Evolutionary conservation across 2,888 invertebrate genomes (phyloP).

Genomic region (Cheilosia vernalis): DNA sequence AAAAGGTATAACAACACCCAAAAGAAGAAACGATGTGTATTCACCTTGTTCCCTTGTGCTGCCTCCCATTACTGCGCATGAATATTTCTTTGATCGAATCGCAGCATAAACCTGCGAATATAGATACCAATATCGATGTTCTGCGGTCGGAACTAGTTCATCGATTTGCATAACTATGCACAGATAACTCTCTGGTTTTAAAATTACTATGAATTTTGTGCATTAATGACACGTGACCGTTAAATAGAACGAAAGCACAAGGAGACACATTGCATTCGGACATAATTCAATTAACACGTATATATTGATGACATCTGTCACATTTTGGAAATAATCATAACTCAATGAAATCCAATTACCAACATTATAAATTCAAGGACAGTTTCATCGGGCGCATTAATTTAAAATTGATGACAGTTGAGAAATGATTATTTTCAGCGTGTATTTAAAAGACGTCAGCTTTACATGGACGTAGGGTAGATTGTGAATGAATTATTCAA

Average conservation of each 20-base stretch:
- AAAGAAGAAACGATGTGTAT: conserved; percentile 11
- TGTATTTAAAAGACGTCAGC: too few species aligned
- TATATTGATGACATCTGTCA: conserved; percentile 31
- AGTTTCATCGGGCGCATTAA: not conserved
- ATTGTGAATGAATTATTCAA: not conserved
- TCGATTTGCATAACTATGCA: conserved; percentile 62
- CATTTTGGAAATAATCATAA: conserved; percentile 3
- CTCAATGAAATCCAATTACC: conserved; percentile 43
- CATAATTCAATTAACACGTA: conserved; percentile 30
- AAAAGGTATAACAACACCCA: conserved; percentile 14
- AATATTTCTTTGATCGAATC: conserved; percentile 63
- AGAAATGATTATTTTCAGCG: not conserved
- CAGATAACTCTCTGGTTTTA: conserved; percentile 10
- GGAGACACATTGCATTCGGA: not conserved
- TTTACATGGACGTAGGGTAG: not conserved
- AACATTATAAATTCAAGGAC: conserved; percentile 5
- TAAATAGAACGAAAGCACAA: too few species aligned
- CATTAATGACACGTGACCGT: too few species aligned
- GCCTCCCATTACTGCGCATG: conserved; percentile 48
- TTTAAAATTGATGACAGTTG: conserved; percentile 17
- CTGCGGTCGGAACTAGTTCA: conserved; percentile 61
- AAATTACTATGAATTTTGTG: not conserved
- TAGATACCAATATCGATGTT: conserved; percentile 10
- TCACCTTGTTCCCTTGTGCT: conserved; percentile 20
- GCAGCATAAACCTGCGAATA: conserved; percentile 46